Evolutionary conservation across 2,797 vertebrate genomes (phyloP).

Genomic region (Tapera naevia): DNA sequence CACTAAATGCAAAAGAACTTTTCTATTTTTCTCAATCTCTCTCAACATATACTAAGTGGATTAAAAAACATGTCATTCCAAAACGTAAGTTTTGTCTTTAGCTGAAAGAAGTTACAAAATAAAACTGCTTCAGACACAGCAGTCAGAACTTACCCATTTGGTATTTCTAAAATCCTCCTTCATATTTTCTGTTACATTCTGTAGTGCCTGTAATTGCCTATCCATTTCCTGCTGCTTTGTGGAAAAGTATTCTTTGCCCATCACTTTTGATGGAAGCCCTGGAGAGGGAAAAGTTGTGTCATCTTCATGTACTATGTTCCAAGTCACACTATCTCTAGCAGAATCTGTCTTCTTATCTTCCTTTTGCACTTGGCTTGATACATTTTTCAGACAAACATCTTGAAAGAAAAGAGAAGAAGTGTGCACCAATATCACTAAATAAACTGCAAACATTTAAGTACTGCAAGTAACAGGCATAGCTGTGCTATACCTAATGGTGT

Average conservation of each 20-base stretch:
- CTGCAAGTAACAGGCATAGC: background rate
- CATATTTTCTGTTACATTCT: constrained; percentile 85
- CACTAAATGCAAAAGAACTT: background rate
- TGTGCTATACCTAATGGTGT: background rate
- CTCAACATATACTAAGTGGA: background rate
- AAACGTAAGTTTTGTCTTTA: background rate
- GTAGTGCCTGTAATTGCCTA: constrained; percentile 79
- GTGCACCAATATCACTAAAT: background rate
- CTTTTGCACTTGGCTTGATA: background rate
- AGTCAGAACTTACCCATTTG: constrained; percentile 73
- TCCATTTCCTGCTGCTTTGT: constrained; percentile 83
- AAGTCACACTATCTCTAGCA: constrained; percentile 34
- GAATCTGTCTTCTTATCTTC: background rate
- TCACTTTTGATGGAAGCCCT: background rate
- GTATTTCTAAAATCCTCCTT: constrained; percentile 84
- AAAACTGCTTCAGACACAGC: background rate
- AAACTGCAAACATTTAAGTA: background rate
- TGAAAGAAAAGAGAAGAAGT: background rate
- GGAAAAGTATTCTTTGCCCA: constrained; percentile 69
- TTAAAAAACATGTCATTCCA: background rate
- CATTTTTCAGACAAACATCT: background rate
- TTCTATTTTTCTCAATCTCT: background rate
- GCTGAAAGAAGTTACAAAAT: background rate
- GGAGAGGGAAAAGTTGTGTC: background rate
- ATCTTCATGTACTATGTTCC: background rate